Conservation (phyloP, 1,140 invertebrate species). For the Nasonia vitripennis region DNA sequence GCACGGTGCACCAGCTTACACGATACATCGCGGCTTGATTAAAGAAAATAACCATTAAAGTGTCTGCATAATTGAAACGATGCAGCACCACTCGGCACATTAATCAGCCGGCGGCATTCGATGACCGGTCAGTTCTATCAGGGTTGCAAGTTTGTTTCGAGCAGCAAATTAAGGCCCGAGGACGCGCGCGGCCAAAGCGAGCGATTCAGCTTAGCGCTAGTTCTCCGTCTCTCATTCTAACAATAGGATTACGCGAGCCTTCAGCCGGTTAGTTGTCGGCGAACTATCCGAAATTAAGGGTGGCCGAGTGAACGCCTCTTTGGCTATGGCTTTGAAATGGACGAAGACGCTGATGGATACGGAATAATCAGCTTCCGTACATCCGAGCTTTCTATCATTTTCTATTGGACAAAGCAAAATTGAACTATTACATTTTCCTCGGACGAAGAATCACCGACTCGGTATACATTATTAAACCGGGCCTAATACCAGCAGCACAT, state of each 20-base stretch:
- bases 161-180: not conserved
- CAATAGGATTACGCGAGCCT: constrained; percentile 50
- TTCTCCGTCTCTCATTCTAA: constrained; percentile 45
- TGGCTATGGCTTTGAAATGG: too few species aligned
- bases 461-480: too few species aligned
- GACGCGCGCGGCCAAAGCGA: not conserved
- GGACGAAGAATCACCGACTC: too few species aligned
- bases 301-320: not conserved
- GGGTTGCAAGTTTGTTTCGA: not conserved
- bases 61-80: not conserved
- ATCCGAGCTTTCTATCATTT: too few species aligned
- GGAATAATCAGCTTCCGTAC: too few species aligned
- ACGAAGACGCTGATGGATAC: too few species aligned
- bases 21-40: not conserved
- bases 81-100: not conserved
- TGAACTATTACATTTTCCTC: too few species aligned
- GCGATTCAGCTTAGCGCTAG: constrained; percentile 15
- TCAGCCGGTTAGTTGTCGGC: constrained; percentile 17
- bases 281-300: constrained; percentile 32
- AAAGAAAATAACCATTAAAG: not conserved
- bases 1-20: not conserved
- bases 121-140: not conserved
- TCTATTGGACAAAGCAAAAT: too few species aligned
- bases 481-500: too few species aligned
- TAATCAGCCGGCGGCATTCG: not conserved